A percentile compares a stretch with the other conserved stretches of the same genome.
Conservation (phyloP, 2,797 vertebrate species). For the Sebastes diaconus region DNA sequence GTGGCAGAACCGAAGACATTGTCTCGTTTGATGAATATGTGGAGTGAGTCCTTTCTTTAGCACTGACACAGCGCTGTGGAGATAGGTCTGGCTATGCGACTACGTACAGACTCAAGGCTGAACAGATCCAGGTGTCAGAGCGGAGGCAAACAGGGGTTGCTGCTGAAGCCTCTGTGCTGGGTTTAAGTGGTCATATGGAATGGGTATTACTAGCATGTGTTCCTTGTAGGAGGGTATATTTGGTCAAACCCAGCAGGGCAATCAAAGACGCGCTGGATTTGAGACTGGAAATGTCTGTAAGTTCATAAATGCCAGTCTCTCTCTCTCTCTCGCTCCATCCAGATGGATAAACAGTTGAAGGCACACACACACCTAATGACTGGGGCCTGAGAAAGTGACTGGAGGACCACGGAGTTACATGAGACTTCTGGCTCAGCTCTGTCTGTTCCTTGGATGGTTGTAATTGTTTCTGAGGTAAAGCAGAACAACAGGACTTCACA, state of each 20-base stretch:
- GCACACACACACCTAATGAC: conserved; percentile 28
- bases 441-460: conserved; percentile 3
- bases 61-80: too few relatives aligned
- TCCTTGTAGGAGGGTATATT: conserved; percentile 54
- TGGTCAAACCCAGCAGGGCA: conserved; percentile 64
- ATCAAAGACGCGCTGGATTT: conserved; percentile 60
- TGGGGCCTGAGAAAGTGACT: conserved; percentile 38
- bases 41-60: too few relatives aligned
- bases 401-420: conserved; percentile 11
- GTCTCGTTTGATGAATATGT: too few relatives aligned
- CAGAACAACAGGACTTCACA: neutral
- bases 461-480: neutral
- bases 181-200: conserved; percentile 63
- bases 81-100: too few relatives aligned
- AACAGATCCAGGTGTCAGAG: conserved; percentile 3
- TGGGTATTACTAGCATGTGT: conserved; percentile 70
- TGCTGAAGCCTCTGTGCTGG: neutral
- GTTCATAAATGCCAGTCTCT: conserved; percentile 54
- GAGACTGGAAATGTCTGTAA: conserved; percentile 63
- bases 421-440: neutral
- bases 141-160: neutral
- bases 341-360: conserved; percentile 59
- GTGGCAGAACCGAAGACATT: too few relatives aligned
- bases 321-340: conserved; percentile 34
- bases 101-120: neutral